Evolutionary conservation across 2,888 invertebrate genomes (phyloP).

Genomic region (Miltochrista miniata): DNA sequence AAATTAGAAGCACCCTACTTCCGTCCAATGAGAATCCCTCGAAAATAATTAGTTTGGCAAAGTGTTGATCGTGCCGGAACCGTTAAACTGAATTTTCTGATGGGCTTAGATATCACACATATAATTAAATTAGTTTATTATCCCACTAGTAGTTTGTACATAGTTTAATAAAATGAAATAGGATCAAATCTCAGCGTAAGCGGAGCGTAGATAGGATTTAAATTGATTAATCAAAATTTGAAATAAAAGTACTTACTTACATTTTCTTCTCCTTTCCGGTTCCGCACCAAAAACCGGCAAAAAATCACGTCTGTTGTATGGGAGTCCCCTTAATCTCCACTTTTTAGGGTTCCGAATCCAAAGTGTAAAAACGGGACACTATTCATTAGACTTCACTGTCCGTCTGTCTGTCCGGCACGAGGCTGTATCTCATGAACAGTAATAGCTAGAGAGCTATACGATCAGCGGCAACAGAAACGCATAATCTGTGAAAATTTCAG

Average conservation of each 20-base stretch:
- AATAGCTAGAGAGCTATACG: too few relatives aligned
- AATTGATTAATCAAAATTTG: neutral
- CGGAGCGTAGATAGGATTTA: neutral
- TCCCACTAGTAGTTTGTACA: constrained; percentile 1
- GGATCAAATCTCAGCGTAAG: constrained; percentile 7
- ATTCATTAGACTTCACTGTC: too few relatives aligned
- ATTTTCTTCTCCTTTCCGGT: too few relatives aligned
- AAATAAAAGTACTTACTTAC: neutral
- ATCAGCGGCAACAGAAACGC: too few relatives aligned
- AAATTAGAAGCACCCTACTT: neutral
- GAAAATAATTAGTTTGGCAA: constrained; percentile 1
- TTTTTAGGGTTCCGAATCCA: too few relatives aligned
- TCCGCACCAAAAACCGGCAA: too few relatives aligned
- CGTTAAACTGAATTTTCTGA: neutral
- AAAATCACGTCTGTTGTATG: too few relatives aligned
- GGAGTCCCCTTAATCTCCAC: too few relatives aligned
- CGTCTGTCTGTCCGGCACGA: too few relatives aligned
- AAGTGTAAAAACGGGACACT: too few relatives aligned
- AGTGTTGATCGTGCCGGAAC: constrained; percentile 1
- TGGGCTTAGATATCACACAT: constrained; percentile 1
- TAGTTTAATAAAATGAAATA: constrained; percentile 22
- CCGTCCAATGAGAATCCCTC: neutral
- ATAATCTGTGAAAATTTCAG: too few relatives aligned
- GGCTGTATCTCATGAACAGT: too few relatives aligned
- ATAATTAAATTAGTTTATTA: constrained; percentile 20